Evolutionary conservation across 2,113 vertebrate species (phyloP).

Genomic region (Labrus mixtus): DNA sequence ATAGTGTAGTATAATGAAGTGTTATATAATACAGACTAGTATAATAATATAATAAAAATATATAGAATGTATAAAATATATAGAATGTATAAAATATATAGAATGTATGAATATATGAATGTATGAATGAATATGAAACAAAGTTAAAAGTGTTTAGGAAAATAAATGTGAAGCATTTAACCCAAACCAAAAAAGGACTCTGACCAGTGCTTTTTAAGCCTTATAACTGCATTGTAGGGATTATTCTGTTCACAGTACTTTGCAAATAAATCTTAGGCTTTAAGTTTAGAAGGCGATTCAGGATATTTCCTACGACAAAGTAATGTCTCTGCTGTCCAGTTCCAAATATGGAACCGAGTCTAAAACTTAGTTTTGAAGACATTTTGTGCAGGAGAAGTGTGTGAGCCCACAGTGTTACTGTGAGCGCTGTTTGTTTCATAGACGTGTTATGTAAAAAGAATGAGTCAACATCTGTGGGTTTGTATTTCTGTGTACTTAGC

Average conservation of each 20-base stretch:
- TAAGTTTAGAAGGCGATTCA: background rate
- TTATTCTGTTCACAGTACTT: too few species aligned
- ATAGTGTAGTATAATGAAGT: too few species aligned
- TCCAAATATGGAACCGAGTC: background rate
- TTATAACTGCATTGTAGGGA: too few species aligned
- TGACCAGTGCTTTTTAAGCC: too few species aligned
- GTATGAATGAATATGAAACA: too few species aligned
- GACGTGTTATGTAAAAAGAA: slow-evolving; percentile 53
- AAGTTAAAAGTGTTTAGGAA: background rate
- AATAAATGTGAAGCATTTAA: too few species aligned
- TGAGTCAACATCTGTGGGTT: slow-evolving; percentile 62
- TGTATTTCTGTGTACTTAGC: slow-evolving; percentile 16
- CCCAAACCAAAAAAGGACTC: too few species aligned
- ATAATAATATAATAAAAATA: too few species aligned
- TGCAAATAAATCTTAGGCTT: background rate
- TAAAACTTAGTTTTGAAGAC: background rate
- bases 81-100: too few species aligned
- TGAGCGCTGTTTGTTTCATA: slow-evolving; percentile 13
- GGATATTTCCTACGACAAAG: slow-evolving; percentile 1
- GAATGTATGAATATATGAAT: too few species aligned
- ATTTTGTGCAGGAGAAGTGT: background rate
- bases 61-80: too few species aligned
- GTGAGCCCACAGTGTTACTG: slow-evolving; percentile 19
- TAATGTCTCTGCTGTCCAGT: background rate
- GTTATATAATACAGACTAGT: too few species aligned